phyloP scores from a whole-genome alignment of 2,888 invertebrate species.

The Eupeodes luniger region DNA sequence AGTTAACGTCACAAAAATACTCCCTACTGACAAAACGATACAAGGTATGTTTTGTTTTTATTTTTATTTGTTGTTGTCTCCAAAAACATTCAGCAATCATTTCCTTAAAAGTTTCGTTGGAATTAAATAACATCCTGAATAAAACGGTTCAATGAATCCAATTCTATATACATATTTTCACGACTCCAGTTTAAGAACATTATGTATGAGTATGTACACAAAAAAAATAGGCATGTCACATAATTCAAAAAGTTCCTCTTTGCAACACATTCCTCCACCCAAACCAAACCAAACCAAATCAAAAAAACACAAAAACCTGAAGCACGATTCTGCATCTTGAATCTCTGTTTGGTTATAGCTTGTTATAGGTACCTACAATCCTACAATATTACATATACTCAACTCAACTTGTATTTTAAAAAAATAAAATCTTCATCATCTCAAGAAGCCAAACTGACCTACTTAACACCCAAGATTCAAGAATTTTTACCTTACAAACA shows the following conservation, averaged over 20 bases:
- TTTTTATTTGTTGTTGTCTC: neutral
- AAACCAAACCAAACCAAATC: neutral
- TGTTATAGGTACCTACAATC: neutral
- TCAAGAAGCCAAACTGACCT: conserved; percentile 55
- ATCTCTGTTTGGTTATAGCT: conserved; percentile 15
- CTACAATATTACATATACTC: no score
- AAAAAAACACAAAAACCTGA: conserved; percentile 5
- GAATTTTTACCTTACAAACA: conserved; percentile 54
- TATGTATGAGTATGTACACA: neutral
- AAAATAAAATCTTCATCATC: conserved; percentile 49
- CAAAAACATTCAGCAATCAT: neutral
- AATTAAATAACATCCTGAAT: conserved; percentile 22
- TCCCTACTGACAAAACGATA: no score
- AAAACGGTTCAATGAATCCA: conserved; percentile 21
- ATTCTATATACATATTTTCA: conserved; percentile 17
- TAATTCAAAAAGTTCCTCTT: conserved; percentile 28
- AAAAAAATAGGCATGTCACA: conserved; percentile 24
- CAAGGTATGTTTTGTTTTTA: no score
- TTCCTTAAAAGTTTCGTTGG: conserved; percentile 14
- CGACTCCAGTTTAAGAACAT: conserved; percentile 3
- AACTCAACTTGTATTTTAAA: neutral
- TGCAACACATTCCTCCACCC: conserved; percentile 26
- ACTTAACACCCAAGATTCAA: conserved; percentile 58
- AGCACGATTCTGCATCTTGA: conserved; percentile 39
- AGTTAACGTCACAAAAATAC: no score